Evolutionary conservation across 2,888 invertebrate genomes (phyloP).

Genomic region (Drosophila tanythrix): DNA sequence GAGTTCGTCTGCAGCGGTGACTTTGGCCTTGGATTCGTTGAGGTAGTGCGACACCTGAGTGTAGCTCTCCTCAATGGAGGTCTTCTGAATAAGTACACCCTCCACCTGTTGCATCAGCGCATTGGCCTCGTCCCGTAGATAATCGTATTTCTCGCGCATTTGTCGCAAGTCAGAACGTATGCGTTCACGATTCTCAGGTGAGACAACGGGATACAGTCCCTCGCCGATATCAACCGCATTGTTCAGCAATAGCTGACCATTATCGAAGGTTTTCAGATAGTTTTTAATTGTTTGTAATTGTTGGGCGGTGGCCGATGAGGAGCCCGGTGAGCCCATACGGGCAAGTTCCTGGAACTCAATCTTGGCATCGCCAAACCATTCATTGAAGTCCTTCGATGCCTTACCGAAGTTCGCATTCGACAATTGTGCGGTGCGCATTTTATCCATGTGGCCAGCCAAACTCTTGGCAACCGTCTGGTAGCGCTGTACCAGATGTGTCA

Average conservation of each 20-base stretch:
- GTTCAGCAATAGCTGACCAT: constrained; percentile 91
- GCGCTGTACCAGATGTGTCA: constrained; percentile 90
- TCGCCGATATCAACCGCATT: constrained; percentile 94
- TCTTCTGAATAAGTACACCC: constrained; percentile 94
- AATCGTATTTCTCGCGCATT: constrained; percentile 93
- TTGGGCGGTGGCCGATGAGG: constrained; percentile 90
- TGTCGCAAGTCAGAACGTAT: constrained; percentile 93
- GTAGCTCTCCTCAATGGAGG: constrained; percentile 96
- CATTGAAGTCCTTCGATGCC: constrained; percentile 90
- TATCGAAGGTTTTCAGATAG: constrained; percentile 88
- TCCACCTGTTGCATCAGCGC: constrained; percentile 94
- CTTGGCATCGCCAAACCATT: constrained; percentile 92
- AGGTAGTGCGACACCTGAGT: constrained; percentile 95
- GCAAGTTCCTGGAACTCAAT: constrained; percentile 90
- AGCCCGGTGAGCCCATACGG: constrained; percentile 89
- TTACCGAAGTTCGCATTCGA: constrained; percentile 89
- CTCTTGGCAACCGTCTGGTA: constrained; percentile 91
- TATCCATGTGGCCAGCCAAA: constrained; percentile 89
- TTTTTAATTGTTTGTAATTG: constrained; percentile 91
- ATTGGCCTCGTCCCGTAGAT: constrained; percentile 93
- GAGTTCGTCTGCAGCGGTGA: constrained; percentile 89
- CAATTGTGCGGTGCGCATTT: constrained; percentile 89
- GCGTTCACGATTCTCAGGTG: constrained; percentile 93
- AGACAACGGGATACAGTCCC: constrained; percentile 93
- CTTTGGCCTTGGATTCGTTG: constrained; percentile 90